Evolutionary conservation across 2,113 vertebrate species (phyloP), one percentile per base, ranked within the genome.

Genomic region (Phyllopteryx taeniolatus): DNA sequence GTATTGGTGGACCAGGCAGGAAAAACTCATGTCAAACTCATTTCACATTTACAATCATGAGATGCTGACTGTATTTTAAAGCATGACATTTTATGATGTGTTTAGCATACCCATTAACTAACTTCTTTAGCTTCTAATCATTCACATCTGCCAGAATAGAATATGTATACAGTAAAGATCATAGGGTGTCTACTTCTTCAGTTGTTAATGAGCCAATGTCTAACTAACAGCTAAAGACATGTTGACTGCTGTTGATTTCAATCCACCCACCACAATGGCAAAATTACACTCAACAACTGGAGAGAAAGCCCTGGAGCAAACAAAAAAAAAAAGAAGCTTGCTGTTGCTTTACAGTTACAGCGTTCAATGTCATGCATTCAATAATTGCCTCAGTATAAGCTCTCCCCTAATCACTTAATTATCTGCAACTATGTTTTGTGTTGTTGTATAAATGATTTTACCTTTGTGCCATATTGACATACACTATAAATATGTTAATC

Each of bases 391-490:
- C 14, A 6, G 22, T 49, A 51, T 19, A n/a, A 10, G 20, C 60
- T 78, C 8, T n/a, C 42, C 60, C 11, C 20, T 60, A 59, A 79
- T 77, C 22, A 57, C 19, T 14, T 70, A 44, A 73, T 56, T 63
- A 17, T 46, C 33, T 15, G 11, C 11, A 13, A 64, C 20, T 64
- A 39, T 8, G 42, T n/a, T 78, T 66, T 72, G 67, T 74, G 67
- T 51, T 59, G 72, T 63, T 68, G 51, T 31, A 35, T 44, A 66
- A 7, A 72, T 47, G 53, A 57, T 69, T 31, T 13, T 72, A 9
- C 68, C 35, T 4, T 4, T 17, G 53, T 70, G 51, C 72, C 62
- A 27, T 44, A 46, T 17, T 63, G 56, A 44, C 60, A 66, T 49
- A 57, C 67, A 31, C 42, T 17, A 20, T 44, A 68, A 67, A 63